Conservation (phyloP, 2,797 vertebrate species). For the Pampus argenteus region DNA sequence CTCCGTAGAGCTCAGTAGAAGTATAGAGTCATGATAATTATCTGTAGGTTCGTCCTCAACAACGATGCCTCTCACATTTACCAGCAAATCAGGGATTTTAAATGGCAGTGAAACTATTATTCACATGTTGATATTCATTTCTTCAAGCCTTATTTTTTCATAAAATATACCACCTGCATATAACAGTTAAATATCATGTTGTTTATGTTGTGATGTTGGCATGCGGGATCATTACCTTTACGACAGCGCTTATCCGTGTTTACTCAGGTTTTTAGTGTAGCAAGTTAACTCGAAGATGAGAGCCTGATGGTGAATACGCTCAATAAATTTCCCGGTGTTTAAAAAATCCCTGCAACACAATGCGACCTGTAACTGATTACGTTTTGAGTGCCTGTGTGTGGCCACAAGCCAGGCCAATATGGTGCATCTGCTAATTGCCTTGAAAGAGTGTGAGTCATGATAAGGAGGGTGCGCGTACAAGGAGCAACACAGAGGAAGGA, state of each 20-base stretch:
- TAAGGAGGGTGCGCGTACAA: slow-evolving; percentile 19
- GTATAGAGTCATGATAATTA: neutral
- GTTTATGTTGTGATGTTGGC: too few relatives aligned
- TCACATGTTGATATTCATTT: neutral
- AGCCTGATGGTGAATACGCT: neutral
- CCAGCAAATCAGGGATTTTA: neutral
- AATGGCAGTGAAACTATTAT: neutral
- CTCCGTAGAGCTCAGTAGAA: neutral
- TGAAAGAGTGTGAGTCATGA: slow-evolving; percentile 50
- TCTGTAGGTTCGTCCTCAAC: too few relatives aligned
- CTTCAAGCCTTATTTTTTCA: neutral
- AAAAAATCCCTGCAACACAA: slow-evolving; percentile 35
- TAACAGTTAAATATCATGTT: too few relatives aligned
- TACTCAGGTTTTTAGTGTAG: neutral
- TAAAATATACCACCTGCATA: neutral
- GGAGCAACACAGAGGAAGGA: slow-evolving; percentile 11
- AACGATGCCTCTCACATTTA: neutral
- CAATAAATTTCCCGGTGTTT: slow-evolving; percentile 8
- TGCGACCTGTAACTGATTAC: slow-evolving; percentile 31
- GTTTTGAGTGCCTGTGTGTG: slow-evolving; percentile 28
- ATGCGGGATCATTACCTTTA: neutral
- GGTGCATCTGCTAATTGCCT: slow-evolving; percentile 54
- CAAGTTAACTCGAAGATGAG: slow-evolving; percentile 6
- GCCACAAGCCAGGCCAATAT: slow-evolving; percentile 36
- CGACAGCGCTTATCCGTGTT: neutral